Evolutionary conservation across 2,888 invertebrate species (phyloP), one percentile per base, ranked within the genome.

Genomic region (Disparrhopalites patrizii): DNA sequence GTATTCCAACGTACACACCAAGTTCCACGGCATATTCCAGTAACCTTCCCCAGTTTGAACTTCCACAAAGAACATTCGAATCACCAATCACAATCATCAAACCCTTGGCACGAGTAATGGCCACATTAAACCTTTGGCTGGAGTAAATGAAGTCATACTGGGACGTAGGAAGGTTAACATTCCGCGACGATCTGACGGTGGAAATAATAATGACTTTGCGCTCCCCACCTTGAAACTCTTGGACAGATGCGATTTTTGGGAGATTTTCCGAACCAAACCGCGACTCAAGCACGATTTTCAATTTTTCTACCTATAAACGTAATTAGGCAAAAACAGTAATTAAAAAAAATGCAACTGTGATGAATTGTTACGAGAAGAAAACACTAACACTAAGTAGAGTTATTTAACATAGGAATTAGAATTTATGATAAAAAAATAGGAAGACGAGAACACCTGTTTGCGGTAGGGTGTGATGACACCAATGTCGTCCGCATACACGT

Each of bases 401-500:
- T n/a, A n/a, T n/a, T n/a, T n/a, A n/a, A n/a, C n/a, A n/a, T n/a
- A n/a, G n/a, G n/a, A n/a, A n/a, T n/a, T n/a, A n/a, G n/a, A n/a
- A n/a, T n/a, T n/a, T n/a, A n/a, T n/a, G n/a, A n/a, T n/a, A n/a
- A n/a, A n/a, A n/a, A n/a, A n/a, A n/a, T n/a, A n/a, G n/a, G n/a
- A n/a, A n/a, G n/a, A n/a, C n/a, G n/a, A n/a, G n/a, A n/a, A n/a
- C n/a, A 92, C 93, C 85, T 97, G 97, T 78, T 92, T 91, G 68
- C 88, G 81, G 77, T 97, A 97, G 0, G 96, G 96, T 15, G 95
- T 90, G 68, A 97, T 90, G 65, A 97, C 87, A 3, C 96, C 97
- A 77, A 97, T 85, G 73, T 92, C 88, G 58, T 85, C 83, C 1
- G 84, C 80, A 1, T 77, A 77, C n/a, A 92, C 76, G 27, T 85